These are phyloP conservation scores for Coregonus suidteri DNA, from an alignment of 2,797 vertebrate genomes.

Conservation along the genomic window DNA sequence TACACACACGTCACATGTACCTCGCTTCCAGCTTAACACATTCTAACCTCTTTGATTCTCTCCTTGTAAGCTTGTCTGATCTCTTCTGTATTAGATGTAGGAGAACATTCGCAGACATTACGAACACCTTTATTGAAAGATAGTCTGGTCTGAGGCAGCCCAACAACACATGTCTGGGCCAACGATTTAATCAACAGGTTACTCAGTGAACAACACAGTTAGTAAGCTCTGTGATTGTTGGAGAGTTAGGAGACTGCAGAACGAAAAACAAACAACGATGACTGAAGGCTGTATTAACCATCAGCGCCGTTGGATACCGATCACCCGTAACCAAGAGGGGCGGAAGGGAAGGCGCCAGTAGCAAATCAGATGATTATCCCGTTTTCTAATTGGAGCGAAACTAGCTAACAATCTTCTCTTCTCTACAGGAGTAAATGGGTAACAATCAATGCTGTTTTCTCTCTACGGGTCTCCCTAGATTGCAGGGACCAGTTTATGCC, in stretches of 20 bases:
- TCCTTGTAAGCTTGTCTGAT: not conserved
- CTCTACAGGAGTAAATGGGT: not conserved
- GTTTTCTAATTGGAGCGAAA: not conserved
- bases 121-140: not conserved
- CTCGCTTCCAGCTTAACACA: not conserved
- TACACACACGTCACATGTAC: slow-evolving; percentile 7
- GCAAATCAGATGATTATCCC: slow-evolving; percentile 20
- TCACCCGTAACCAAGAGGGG: slow-evolving; percentile 2
- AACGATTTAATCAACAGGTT: slow-evolving; percentile 45
- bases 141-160: slow-evolving; percentile 41
- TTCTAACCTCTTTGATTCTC: not conserved
- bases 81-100: not conserved
- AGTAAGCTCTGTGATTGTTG: slow-evolving; percentile 46
- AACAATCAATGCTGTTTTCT: not conserved
- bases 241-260: slow-evolving; percentile 29
- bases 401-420: too few species aligned
- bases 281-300: slow-evolving; percentile 13
- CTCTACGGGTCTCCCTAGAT: not conserved
- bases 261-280: slow-evolving; percentile 33
- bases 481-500: too few species aligned
- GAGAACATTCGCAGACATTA: not conserved
- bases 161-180: slow-evolving; percentile 39
- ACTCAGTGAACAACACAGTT: slow-evolving; percentile 29
- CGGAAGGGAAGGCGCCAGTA: slow-evolving; percentile 12
- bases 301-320: not conserved